Conservation (phyloP, 2,797 vertebrate species). For the Onychomys leucogaster region DNA sequence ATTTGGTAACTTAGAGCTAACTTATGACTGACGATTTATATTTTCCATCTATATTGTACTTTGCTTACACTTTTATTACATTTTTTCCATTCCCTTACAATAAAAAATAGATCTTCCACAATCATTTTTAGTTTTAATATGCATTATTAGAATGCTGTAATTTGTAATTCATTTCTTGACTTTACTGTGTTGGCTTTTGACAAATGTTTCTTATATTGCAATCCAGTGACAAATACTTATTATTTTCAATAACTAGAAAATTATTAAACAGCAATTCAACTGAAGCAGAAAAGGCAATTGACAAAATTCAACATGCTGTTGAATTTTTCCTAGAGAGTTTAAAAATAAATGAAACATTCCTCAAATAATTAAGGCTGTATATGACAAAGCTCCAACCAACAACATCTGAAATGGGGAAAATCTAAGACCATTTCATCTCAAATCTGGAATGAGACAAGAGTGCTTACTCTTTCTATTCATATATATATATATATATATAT, state of each 20-base stretch:
- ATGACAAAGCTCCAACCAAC: not conserved
- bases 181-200: not conserved
- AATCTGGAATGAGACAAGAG: not conserved
- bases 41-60: not conserved
- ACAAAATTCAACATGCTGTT: not conserved
- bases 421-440: not conserved
- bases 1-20: not conserved
- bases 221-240: not conserved
- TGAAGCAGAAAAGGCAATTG: not conserved
- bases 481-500: no score
- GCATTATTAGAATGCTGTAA: not conserved
- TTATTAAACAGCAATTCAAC: not conserved
- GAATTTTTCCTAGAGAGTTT: not conserved
- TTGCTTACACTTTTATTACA: not conserved
- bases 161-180: not conserved
- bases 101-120: not conserved
- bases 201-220: not conserved
- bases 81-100: not conserved
- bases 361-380: not conserved
- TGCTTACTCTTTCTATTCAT: no score
- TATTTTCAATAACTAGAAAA: not conserved
- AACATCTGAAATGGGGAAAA: not conserved
- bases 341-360: not conserved
- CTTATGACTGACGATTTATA: not conserved
- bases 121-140: not conserved